Evolutionary conservation across 2,797 vertebrate genomes (phyloP).

Genomic region (Rhodeus uyekii): DNA sequence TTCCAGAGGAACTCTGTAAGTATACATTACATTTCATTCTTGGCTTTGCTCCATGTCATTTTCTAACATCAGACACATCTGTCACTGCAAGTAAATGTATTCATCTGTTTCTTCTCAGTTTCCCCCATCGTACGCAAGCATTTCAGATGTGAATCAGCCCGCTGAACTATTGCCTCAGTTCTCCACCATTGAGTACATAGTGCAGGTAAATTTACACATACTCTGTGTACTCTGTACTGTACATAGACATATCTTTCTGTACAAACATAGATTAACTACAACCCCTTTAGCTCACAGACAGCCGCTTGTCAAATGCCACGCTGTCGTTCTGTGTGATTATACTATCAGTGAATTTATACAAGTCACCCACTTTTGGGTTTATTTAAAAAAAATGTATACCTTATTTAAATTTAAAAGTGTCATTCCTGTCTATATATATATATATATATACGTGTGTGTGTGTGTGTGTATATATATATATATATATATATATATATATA

Average conservation of each 20-base stretch:
- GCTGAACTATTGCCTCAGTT: conserved; percentile 98
- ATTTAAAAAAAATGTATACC: not conserved
- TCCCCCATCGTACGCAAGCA: conserved; percentile 91
- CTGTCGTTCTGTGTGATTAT: not conserved
- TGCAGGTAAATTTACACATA: conserved; percentile 85
- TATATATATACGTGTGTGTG: too few relatives aligned
- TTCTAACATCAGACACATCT: not conserved
- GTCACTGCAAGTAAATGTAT: not conserved
- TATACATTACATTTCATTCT: conserved; percentile 32
- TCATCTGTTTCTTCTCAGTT: conserved; percentile 75
- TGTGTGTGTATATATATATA: too few relatives aligned
- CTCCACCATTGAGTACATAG: conserved; percentile 96
- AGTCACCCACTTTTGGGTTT: not conserved
- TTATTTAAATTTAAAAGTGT: not conserved
- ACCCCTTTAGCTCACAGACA: conserved; percentile 43
- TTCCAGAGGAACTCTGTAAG: conserved; percentile 96
- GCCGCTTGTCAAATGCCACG: not conserved
- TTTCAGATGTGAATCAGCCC: conserved; percentile 94
- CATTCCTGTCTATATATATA: not conserved
- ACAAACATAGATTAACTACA: not conserved
- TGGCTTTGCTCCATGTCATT: not conserved
- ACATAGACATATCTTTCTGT: conserved; percentile 40
- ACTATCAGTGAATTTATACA: not conserved
- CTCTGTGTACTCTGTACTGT: conserved; percentile 53
- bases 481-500: too few relatives aligned